Conservation (phyloP, 2,113 vertebrate genomes). For the Alethe castanea region DNA sequence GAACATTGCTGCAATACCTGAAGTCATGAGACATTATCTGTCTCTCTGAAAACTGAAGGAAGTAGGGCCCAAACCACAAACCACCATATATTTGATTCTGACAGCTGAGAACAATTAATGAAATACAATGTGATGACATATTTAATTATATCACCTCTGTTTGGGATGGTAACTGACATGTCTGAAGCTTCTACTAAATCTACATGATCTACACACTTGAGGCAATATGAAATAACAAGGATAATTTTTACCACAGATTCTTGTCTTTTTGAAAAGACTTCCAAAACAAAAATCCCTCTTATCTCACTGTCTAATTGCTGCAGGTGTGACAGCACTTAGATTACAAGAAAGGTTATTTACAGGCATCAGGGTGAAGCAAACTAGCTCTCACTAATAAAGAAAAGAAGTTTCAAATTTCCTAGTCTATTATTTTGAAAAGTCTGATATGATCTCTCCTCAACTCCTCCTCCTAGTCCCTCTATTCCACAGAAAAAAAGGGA, state of each 20-base stretch:
- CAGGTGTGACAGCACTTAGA: not conserved
- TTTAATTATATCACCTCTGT: not conserved
- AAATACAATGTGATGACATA: not conserved
- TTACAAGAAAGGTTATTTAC: not conserved
- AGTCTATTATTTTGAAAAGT: not conserved
- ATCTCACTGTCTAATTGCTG: not conserved
- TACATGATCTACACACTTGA: not conserved
- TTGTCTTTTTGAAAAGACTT: not conserved
- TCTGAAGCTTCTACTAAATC: not conserved
- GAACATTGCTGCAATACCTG: not conserved
- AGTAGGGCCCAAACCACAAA: not conserved
- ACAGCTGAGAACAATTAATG: not conserved
- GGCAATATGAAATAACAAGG: not conserved
- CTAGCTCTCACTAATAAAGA: not conserved
- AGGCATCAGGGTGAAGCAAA: not conserved
- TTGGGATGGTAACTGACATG: not conserved
- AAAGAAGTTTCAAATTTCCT: not conserved
- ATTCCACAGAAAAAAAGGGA: not conserved
- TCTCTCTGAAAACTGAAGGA: not conserved
- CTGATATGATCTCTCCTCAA: not conserved
- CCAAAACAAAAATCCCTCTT: not conserved
- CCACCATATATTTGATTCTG: not conserved
- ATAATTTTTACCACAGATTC: conserved; percentile 3
- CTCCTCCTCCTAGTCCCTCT: not conserved
- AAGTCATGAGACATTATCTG: not conserved